These are phyloP conservation scores for Siniperca scherzeri DNA, from an alignment of 2,797 vertebrate genomes.

Conservation along the genomic window DNA sequence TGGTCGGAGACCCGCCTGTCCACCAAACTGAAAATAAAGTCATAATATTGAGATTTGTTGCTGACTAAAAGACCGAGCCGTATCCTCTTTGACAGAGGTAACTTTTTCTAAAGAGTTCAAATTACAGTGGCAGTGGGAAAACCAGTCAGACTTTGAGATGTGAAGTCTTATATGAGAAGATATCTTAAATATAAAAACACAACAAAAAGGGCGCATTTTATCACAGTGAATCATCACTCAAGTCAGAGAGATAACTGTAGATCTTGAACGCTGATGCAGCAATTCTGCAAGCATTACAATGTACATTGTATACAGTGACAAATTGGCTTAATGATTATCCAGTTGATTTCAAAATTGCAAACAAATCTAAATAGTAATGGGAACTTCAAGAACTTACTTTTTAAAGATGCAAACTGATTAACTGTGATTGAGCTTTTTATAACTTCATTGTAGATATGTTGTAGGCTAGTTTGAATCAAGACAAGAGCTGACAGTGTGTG, in stretches of 20 bases:
- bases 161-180: background rate
- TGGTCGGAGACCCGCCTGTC: background rate
- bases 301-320: background rate
- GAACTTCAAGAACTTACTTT: background rate
- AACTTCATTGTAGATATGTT: background rate
- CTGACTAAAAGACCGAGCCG: background rate
- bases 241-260: background rate
- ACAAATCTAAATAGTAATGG: background rate
- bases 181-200: background rate
- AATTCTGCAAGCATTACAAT: background rate
- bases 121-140: background rate
- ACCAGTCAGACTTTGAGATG: background rate
- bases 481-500: background rate
- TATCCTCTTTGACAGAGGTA: background rate
- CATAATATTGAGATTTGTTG: background rate
- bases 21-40: background rate
- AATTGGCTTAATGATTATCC: constrained; percentile 24
- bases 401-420: background rate
- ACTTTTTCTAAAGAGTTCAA: background rate
- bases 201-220: background rate
- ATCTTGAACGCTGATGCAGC: constrained; percentile 20
- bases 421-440: background rate
- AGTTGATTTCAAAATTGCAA: background rate
- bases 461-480: background rate
- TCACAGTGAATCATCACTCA: constrained; percentile 10